Conservation (phyloP, 2,113 vertebrate genomes). For the Psophia crepitans region DNA sequence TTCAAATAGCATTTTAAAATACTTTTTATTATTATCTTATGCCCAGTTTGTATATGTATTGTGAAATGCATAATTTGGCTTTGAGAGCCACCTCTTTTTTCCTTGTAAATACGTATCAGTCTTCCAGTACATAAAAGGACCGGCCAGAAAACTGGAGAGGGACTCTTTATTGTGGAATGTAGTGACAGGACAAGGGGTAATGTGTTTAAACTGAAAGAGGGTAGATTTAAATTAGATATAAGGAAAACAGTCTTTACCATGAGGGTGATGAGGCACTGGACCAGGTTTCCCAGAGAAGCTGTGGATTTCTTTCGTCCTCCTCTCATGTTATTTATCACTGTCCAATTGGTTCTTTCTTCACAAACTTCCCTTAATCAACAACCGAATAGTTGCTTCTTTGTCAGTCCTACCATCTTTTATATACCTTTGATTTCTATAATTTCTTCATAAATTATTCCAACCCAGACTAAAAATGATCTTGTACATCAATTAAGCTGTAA, state of each 20-base stretch:
- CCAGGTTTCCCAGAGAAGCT: too few relatives aligned
- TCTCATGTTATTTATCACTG: not conserved
- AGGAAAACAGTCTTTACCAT: too few relatives aligned
- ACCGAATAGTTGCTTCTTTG: not conserved
- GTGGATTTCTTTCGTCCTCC: not conserved
- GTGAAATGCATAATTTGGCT: not conserved
- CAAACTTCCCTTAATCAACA: not conserved
- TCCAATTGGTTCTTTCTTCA: not conserved
- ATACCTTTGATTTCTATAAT: accelerated
- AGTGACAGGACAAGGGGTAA: too few relatives aligned
- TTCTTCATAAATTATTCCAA: not conserved
- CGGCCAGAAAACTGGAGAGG: too few relatives aligned
- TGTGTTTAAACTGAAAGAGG: too few relatives aligned
- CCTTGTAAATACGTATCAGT: not conserved
- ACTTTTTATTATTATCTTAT: not conserved
- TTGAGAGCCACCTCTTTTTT: not conserved
- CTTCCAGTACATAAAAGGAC: too few relatives aligned
- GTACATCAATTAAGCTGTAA: not conserved
- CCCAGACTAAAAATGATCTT: not conserved
- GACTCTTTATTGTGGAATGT: too few relatives aligned
- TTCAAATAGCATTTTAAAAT: not conserved
- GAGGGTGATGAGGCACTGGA: too few relatives aligned
- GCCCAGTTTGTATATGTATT: not conserved
- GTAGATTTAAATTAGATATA: too few relatives aligned
- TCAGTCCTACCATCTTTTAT: not conserved